Conservation (phyloP, 2,797 vertebrate genomes). For the Centroberyx gerrardi region DNA sequence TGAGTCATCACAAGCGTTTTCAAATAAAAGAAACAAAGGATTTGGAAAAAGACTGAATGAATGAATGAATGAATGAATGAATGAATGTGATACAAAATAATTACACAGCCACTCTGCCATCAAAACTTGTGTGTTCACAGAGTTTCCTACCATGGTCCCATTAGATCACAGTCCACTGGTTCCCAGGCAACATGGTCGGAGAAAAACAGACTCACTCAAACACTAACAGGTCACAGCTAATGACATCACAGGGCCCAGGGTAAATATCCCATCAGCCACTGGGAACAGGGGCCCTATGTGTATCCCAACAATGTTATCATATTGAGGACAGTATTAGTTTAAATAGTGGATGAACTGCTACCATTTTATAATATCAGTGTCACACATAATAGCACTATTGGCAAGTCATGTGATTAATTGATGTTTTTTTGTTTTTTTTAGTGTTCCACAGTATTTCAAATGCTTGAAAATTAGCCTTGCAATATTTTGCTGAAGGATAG, state of each 20-base stretch:
- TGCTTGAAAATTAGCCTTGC: not conserved
- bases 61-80: not conserved
- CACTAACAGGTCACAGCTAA: constrained; percentile 19
- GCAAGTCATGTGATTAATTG: no score
- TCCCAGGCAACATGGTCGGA: constrained; percentile 44
- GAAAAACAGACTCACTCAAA: constrained; percentile 24
- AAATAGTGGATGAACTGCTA: no score
- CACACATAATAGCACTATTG: no score
- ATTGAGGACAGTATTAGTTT: not conserved
- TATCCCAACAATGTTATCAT: not conserved
- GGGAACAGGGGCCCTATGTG: constrained; percentile 7
- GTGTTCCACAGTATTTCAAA: no score
- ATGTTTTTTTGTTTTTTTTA: no score
- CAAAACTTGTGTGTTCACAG: not conserved
- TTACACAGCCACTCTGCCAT: no score
- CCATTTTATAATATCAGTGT: no score
- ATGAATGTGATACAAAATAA: not conserved
- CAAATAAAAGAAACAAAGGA: not conserved
- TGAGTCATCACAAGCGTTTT: not conserved
- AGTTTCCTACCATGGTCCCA: constrained; percentile 21
- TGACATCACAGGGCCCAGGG: constrained; percentile 19
- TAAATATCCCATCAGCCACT: constrained; percentile 36
- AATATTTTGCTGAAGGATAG: not conserved
- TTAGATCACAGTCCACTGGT: constrained; percentile 43
- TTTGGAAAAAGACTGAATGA: not conserved